Evolutionary conservation across 1,140 invertebrate species (phyloP), one percentile per base, ranked within the genome.

Genomic region (Rhynchophorus ferrugineus): DNA sequence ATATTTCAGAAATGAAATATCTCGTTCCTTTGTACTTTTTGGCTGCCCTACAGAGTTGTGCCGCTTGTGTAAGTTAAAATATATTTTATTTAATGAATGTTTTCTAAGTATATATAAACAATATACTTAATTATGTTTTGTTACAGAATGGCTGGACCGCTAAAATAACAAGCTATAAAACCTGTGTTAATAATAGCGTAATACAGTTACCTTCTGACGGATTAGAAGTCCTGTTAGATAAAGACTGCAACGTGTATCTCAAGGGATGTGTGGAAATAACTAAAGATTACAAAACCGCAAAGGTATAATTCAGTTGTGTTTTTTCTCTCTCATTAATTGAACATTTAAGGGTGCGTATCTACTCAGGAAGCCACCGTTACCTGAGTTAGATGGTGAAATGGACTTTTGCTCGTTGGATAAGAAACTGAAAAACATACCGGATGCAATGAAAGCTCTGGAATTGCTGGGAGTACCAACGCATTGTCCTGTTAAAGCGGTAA

Each of bases 101-200:
- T 44, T 13, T 22, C 9, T n/a, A 29, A 22, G 14, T 44, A 44
- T 13, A n/a, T n/a, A 44, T 22, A 13, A 16, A 22, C n/a, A 44
- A 22, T 43, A 3, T 43, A 17, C 3, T 20, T 20, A 11, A n/a
- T n/a, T n/a, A n/a, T n/a, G n/a, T n/a, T n/a, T n/a, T n/a, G n/a
- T n/a, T 53, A 18, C 46, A 61, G 60, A 61, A 61, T 51, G 60
- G 60, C 8, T 61, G 59, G 22, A 43, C 44, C 5, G 16, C 57
- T 1, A 61, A 57, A 51, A 18, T 61, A 3, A 29, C 48, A 16
- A 49, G 48, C 36, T 22, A 18, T 8, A 52, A 57, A 52, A 56
- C 60, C 38, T 62, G 58, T 34, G 37, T 60, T 2, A 41, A 50
- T 1, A 39, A 55, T 41, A 43, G 47, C 19, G 48, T 62, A 1